phyloP scores from a whole-genome alignment of 1,140 invertebrate genomes.

The Pomphorhynchus laevis region DNA sequence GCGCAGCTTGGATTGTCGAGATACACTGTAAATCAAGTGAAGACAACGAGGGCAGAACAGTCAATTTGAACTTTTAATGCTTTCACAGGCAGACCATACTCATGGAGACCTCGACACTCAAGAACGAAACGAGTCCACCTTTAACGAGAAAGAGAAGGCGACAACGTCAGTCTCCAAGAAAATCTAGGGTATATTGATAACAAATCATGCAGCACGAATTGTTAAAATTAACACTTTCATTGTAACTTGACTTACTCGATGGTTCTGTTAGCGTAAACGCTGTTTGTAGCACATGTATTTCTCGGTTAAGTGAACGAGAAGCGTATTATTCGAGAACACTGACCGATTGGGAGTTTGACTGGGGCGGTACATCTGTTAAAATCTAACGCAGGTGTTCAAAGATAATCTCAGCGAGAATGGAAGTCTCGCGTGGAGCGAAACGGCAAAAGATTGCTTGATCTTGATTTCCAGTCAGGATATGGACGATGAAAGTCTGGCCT shows the following conservation, averaged over 20 bases:
- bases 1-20: too few relatives aligned
- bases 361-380: slow-evolving; percentile 42
- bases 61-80: too few relatives aligned
- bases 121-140: too few relatives aligned
- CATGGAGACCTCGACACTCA: too few relatives aligned
- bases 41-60: too few relatives aligned
- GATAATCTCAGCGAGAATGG: slow-evolving; percentile 41
- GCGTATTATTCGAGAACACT: slow-evolving; percentile 30
- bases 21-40: too few relatives aligned
- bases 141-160: too few relatives aligned
- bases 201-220: too few relatives aligned
- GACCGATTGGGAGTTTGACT: slow-evolving; percentile 40
- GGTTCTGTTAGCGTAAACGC: slow-evolving; percentile 24
- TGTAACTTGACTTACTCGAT: slow-evolving; percentile 32
- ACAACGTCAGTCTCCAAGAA: too few relatives aligned
- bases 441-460: slow-evolving; percentile 40
- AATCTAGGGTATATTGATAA: too few relatives aligned
- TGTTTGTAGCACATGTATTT: slow-evolving; percentile 12
- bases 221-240: too few relatives aligned
- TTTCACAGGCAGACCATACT: too few relatives aligned
- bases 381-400: slow-evolving; percentile 48
- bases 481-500: slow-evolving; percentile 38
- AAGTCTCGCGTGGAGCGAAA: slow-evolving; percentile 46
- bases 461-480: slow-evolving; percentile 35
- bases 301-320: slow-evolving; percentile 14